phyloP scores from a whole-genome alignment of 2,888 invertebrate genomes.

The Heteropelma amictum region DNA sequence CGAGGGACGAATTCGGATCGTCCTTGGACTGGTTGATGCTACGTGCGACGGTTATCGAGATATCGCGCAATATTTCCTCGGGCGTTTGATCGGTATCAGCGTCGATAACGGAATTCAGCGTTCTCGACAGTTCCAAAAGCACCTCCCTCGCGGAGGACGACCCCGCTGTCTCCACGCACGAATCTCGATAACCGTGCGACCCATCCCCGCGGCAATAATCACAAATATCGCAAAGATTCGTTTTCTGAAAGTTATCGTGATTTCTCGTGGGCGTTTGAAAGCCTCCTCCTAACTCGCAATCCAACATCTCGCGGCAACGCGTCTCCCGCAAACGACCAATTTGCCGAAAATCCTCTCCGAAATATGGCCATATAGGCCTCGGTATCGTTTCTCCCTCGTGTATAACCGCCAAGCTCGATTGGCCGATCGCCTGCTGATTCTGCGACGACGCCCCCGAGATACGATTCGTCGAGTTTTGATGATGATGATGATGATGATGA shows the following conservation, averaged over 20 bases:
- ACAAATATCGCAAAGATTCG: no score
- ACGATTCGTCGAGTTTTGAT: slow-evolving; percentile 15
- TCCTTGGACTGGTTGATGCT: slow-evolving; percentile 54
- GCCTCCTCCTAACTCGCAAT: slow-evolving; percentile 44
- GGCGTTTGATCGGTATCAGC: slow-evolving; percentile 64
- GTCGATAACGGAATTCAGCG: slow-evolving; percentile 71
- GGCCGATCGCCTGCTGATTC: slow-evolving; percentile 34
- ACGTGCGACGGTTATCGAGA: slow-evolving; percentile 67
- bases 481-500: slow-evolving; percentile 5
- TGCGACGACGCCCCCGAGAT: no score
- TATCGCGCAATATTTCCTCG: slow-evolving; percentile 69
- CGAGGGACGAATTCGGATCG: slow-evolving; percentile 28
- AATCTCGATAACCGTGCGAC: slow-evolving; percentile 57
- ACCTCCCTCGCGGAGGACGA: slow-evolving; percentile 64
- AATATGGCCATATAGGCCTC: slow-evolving; percentile 69
- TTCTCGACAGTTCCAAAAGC: slow-evolving; percentile 69
- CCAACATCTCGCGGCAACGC: slow-evolving; percentile 45
- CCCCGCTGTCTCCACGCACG: background rate
- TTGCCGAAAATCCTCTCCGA: slow-evolving; percentile 47
- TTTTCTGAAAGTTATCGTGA: no score
- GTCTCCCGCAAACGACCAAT: slow-evolving; percentile 26
- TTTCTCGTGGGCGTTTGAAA: background rate
- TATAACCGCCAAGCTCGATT: slow-evolving; percentile 66
- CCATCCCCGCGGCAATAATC: slow-evolving; percentile 63
- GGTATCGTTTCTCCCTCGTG: slow-evolving; percentile 71